These are phyloP conservation scores for Neria commutata DNA, from an alignment of 2,888 invertebrate species.

Conservation along the genomic window DNA sequence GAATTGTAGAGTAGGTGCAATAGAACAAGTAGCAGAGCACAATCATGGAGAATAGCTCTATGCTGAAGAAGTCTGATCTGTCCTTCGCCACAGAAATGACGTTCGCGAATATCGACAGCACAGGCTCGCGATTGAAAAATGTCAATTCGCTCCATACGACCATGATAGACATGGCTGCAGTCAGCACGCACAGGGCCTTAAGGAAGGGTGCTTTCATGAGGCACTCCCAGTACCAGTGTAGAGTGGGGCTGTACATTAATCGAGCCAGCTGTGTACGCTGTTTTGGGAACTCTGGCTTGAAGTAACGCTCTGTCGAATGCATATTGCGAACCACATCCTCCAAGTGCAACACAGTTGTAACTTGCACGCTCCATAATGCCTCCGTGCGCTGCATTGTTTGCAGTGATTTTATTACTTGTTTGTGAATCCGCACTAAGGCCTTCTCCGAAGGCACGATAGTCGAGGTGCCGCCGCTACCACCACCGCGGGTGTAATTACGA, in stretches of 20 bases:
- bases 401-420: constrained; percentile 88
- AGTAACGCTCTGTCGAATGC: constrained; percentile 65
- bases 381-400: constrained; percentile 93
- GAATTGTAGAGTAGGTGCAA: constrained; percentile 97
- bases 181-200: constrained; percentile 73
- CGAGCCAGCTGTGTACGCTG: constrained; percentile 67
- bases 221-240: constrained; percentile 98
- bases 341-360: constrained; percentile 78
- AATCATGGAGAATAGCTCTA: constrained; percentile 91
- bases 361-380: constrained; percentile 89
- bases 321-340: constrained; percentile 87
- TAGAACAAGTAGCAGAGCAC: constrained; percentile 95
- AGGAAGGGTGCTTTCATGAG: constrained; percentile 77
- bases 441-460: constrained; percentile 78
- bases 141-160: constrained; percentile 99
- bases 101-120: constrained; percentile 95
- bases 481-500: constrained; percentile 65
- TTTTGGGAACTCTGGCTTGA: constrained; percentile 74
- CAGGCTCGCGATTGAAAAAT: constrained; percentile 91
- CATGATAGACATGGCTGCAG: constrained; percentile 80
- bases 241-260: constrained; percentile 69
- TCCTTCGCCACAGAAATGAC: constrained; percentile 82
- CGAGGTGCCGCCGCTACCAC: constrained; percentile 63
- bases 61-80: constrained; percentile 89
- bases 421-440: constrained; percentile 86